Percentiles rank a stretch among this genome's conserved stretches.
phyloP scores from a whole-genome alignment of 2,888 invertebrate species.

The Eupithecia insigniata region DNA sequence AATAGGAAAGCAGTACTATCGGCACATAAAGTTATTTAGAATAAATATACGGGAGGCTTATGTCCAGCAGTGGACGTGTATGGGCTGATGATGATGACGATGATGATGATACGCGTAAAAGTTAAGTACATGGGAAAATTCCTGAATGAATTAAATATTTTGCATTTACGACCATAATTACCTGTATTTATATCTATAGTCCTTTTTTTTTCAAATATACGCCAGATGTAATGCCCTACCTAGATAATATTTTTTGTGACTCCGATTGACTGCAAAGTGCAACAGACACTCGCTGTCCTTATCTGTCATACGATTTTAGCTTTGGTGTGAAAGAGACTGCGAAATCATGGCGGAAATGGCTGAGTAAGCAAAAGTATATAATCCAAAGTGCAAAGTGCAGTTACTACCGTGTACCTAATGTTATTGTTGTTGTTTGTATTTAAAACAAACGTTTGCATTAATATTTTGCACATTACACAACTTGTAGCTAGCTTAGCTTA shows the following conservation, averaged over 20 bases:
- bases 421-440: conserved; percentile 1
- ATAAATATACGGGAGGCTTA: too few relatives aligned
- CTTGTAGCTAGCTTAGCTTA: not conserved
- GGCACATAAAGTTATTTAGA: too few relatives aligned
- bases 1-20: not conserved
- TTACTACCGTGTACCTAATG: not conserved
- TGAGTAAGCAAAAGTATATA: not conserved
- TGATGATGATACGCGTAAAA: too few relatives aligned
- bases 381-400: conserved; percentile 4
- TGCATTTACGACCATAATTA: too few relatives aligned
- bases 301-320: not conserved
- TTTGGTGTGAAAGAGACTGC: not conserved
- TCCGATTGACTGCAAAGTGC: not conserved
- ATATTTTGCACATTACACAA: not conserved
- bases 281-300: not conserved
- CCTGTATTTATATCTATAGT: not conserved
- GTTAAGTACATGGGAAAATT: not conserved
- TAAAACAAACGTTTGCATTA: not conserved
- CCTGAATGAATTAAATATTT: too few relatives aligned
- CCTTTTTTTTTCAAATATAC: not conserved
- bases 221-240: not conserved
- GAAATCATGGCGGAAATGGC: not conserved
- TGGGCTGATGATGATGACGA: too few relatives aligned
- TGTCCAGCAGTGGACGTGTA: too few relatives aligned
- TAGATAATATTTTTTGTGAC: not conserved